Evolutionary conservation across 2,113 vertebrate species (phyloP).

Genomic region (Passer domesticus): DNA sequence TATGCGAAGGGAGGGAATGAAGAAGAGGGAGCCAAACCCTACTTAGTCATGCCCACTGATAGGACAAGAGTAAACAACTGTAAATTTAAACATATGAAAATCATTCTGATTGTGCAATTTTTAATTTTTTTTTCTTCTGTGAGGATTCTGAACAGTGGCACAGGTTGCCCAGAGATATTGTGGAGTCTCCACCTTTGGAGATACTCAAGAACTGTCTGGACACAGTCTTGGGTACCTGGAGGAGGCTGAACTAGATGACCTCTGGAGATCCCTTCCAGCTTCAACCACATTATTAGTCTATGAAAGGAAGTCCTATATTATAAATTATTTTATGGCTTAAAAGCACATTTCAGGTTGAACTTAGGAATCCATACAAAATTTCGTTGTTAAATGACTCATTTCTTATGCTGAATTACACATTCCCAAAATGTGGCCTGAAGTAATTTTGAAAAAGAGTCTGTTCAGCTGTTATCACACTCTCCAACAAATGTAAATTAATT

Average conservation of each 20-base stretch:
- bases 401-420: neutral
- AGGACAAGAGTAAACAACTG: neutral
- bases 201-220: neutral
- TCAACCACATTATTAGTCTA: neutral
- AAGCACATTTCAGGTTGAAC: neutral
- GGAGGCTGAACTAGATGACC: neutral
- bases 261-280: neutral
- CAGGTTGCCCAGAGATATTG: neutral
- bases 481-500: conserved; percentile 7
- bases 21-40: neutral
- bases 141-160: neutral
- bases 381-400: neutral
- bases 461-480: neutral
- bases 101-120: neutral
- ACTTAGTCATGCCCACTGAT: neutral
- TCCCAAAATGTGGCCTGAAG: neutral
- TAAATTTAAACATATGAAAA: neutral
- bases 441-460: neutral
- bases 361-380: neutral
- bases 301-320: neutral
- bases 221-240: neutral
- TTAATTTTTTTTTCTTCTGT: neutral
- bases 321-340: neutral
- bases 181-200: neutral
- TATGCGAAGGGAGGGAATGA: neutral